These are phyloP conservation scores for Drosophila neutralis DNA, from an alignment of 2,888 invertebrate genomes.

Conservation along the genomic window DNA sequence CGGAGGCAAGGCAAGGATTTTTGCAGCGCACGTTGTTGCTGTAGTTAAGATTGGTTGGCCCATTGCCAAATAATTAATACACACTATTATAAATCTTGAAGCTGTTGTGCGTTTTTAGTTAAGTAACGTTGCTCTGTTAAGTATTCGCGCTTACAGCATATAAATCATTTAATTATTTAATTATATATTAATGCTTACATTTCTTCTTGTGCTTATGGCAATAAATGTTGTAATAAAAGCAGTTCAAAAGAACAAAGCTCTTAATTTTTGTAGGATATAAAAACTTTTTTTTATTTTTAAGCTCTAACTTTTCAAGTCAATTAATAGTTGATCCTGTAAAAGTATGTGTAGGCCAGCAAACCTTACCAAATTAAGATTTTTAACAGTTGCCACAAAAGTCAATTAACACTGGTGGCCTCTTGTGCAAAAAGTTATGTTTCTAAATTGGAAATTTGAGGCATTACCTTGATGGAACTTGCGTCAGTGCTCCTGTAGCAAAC, in stretches of 20 bases:
- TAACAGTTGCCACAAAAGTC: not conserved
- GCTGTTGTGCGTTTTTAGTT: conserved; percentile 42
- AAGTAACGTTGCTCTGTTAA: conserved; percentile 45
- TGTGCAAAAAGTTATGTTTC: not conserved
- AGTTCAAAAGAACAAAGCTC: not conserved
- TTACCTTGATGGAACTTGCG: conserved; percentile 41
- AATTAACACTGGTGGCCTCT: conserved; percentile 8
- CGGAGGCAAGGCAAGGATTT: conserved; percentile 57
- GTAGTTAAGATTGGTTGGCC: conserved; percentile 55
- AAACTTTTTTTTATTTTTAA: not conserved
- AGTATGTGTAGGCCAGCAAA: not conserved
- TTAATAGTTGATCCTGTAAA: not conserved
- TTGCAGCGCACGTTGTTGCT: conserved; percentile 36
- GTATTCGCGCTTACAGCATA: conserved; percentile 5
- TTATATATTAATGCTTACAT: not conserved
- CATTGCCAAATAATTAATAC: conserved; percentile 55
- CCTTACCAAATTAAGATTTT: not conserved
- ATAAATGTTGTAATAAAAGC: not conserved
- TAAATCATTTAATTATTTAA: conserved; percentile 4
- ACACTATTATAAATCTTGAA: conserved; percentile 53
- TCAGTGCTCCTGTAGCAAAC: conserved; percentile 25
- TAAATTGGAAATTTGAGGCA: conserved; percentile 6
- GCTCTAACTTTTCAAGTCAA: not conserved
- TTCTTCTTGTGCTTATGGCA: not conserved
- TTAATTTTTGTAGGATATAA: not conserved